Evolutionary conservation across 2,113 vertebrate genomes (phyloP), one percentile per base, ranked within the genome.

Genomic region (Erythrocercus mccallii): DNA sequence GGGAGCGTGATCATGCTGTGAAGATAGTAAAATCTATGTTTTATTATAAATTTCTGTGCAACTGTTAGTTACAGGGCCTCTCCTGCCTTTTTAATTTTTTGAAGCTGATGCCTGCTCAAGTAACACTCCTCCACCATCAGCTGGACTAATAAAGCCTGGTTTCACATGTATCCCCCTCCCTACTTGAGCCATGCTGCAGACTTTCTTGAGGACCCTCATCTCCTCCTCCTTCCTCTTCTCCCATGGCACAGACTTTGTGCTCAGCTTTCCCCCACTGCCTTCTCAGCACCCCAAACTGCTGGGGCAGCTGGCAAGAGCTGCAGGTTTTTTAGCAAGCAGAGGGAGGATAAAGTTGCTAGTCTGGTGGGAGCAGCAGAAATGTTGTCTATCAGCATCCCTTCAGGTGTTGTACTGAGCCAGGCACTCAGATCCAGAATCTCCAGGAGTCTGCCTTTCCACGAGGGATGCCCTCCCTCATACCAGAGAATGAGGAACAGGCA

Each of bases 271-370:
- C 15, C 6, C 2, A 1, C 15, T 30, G 60, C 64, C 58, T 35
- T 20, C 21, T 30, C 3, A 1, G 24, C 53, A 40, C 19, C 37
- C 19, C n/a, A 80, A 47, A 40, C 17, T 0, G 0, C 68, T 53
- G n/a, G 30, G 71, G 38, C 47, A 81, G 56, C 40, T 0, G 0
- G 38, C 33, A 48, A 37, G 51, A 56, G 17, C 51, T 66, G 58
- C 47, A 65, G 51, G 30, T 40, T 57, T 88, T 61, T 28, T 47
- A 60, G 56, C 27, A 87, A 66, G 44, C 23, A 81, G 57, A 14
- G 4, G 35, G 35, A 35, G 21, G 17, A 27, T 12, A 11, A 60
- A 35, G 50, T 9, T 53, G 13, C 12, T 47, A 1, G 4, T 35
- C 37, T 44, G 28, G 23, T 50, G 40, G 44, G 11, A 57, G 13